Conservation (phyloP, 2,888 invertebrate species). For the Odontocolon sp. region DNA sequence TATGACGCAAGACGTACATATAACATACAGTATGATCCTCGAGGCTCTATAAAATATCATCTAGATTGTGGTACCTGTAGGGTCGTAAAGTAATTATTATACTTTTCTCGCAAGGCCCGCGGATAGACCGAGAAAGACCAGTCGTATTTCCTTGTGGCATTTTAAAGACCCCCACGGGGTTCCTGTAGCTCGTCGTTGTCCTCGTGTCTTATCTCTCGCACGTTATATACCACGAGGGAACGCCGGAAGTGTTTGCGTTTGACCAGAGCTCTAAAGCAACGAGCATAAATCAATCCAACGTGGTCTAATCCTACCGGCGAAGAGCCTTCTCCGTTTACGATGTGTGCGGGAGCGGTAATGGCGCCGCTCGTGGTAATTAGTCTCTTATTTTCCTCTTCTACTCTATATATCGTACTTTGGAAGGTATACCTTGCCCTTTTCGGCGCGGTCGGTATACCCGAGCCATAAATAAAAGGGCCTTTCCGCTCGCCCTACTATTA, state of each 20-base stretch:
- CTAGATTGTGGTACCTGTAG: slow-evolving; percentile 18
- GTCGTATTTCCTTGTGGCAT: slow-evolving; percentile 36
- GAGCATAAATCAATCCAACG: slow-evolving; percentile 44
- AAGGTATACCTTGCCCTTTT: slow-evolving; percentile 15
- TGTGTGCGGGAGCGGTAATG: slow-evolving; percentile 11
- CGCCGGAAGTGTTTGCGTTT: not conserved
- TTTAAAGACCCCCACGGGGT: not conserved
- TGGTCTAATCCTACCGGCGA: slow-evolving; percentile 28
- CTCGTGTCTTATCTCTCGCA: slow-evolving; percentile 25
- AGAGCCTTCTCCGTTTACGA: slow-evolving; percentile 46
- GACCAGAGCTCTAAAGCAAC: slow-evolving; percentile 10
- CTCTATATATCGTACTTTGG: not conserved
- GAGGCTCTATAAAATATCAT: slow-evolving; percentile 15
- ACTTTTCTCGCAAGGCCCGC: slow-evolving; percentile 27
- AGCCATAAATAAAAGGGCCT: slow-evolving; percentile 18
- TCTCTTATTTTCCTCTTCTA: slow-evolving; percentile 28
- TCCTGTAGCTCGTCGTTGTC: not conserved
- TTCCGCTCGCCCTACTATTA: slow-evolving; percentile 2
- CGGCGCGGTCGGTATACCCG: slow-evolving; percentile 37
- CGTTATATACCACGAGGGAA: not conserved
- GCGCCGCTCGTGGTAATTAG: slow-evolving; percentile 44
- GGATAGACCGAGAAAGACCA: not conserved
- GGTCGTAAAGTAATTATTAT: slow-evolving; percentile 44
- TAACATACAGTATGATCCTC: not conserved
- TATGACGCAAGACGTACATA: slow-evolving; percentile 1